Conservation (phyloP, 2,797 vertebrate genomes). For the Chromobotia macracanthus region DNA sequence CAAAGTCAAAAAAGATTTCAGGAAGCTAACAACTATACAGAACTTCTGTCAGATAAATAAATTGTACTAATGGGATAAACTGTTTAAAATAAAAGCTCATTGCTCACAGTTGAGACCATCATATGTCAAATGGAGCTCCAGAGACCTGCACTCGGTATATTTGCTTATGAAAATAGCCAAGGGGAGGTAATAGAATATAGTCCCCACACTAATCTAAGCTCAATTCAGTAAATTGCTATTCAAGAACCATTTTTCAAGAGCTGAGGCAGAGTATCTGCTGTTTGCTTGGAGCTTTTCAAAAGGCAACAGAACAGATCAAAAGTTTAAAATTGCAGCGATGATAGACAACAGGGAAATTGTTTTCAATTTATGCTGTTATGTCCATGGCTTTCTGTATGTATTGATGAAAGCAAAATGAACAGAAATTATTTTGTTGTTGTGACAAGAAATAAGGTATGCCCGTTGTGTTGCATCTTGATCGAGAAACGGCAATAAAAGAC, state of each 20-base stretch:
- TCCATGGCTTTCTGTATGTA: background rate
- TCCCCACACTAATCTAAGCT: constrained; percentile 8
- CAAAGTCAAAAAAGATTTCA: background rate
- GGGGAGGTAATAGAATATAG: background rate
- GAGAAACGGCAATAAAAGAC: background rate
- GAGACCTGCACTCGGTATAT: background rate
- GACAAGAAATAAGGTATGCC: background rate
- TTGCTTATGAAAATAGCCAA: constrained; percentile 19
- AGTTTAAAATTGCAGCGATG: constrained; percentile 5
- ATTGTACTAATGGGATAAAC: background rate
- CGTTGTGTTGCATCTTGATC: background rate
- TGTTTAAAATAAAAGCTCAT: background rate
- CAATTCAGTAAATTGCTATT: constrained; percentile 1
- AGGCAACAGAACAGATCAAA: background rate
- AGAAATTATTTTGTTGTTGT: constrained; percentile 4
- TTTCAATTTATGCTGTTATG: background rate
- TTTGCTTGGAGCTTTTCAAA: constrained; percentile 7
- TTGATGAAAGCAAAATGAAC: background rate
- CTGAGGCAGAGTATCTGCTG: background rate
- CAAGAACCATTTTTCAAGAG: constrained; percentile 3
- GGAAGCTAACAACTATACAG: background rate
- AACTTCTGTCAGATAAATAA: background rate
- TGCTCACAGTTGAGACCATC: background rate
- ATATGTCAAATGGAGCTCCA: background rate
- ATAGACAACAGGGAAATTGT: background rate